Percentiles rank a stretch among this genome's conserved stretches.
Conservation (phyloP, 2,888 invertebrate species). For the Gastrophysa polygoni region DNA sequence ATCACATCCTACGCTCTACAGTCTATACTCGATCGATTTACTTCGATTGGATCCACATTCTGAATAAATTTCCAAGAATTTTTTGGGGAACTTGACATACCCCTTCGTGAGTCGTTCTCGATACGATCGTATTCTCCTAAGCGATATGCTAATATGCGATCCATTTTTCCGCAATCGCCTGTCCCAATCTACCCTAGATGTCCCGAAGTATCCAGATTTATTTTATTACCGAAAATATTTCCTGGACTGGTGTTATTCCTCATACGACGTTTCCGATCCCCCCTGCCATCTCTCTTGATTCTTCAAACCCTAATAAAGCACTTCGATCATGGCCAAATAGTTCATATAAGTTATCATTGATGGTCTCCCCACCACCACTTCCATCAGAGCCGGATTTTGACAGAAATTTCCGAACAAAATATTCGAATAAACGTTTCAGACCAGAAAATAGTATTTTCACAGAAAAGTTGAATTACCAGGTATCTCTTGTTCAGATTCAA, state of each 20-base stretch:
- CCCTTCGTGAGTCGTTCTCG: not conserved
- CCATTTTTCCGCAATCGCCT: not conserved
- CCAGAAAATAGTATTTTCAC: too few relatives aligned
- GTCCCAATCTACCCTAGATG: not conserved
- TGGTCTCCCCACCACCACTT: not conserved
- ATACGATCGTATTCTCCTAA: not conserved
- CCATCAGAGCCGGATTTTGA: not conserved
- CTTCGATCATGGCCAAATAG: conserved; percentile 9
- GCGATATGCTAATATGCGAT: conserved; percentile 3
- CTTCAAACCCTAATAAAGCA: conserved; percentile 12
- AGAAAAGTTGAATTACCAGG: too few relatives aligned
- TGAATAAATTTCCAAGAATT: too few relatives aligned
- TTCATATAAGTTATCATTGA: conserved; percentile 13
- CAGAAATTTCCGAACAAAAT: too few relatives aligned
- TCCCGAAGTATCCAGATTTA: conserved; percentile 9
- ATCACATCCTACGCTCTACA: too few relatives aligned
- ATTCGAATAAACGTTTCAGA: too few relatives aligned
- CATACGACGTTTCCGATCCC: conserved; percentile 13
- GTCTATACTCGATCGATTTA: too few relatives aligned
- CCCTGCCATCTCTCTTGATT: conserved; percentile 8
- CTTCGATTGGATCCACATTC: too few relatives aligned
- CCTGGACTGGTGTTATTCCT: conserved; percentile 14
- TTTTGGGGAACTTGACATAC: not conserved
- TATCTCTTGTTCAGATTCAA: too few relatives aligned
- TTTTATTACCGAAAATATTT: conserved; percentile 20